Evolutionary conservation across 2,888 invertebrate species (phyloP).

Genomic region (Drosophila birchii): DNA sequence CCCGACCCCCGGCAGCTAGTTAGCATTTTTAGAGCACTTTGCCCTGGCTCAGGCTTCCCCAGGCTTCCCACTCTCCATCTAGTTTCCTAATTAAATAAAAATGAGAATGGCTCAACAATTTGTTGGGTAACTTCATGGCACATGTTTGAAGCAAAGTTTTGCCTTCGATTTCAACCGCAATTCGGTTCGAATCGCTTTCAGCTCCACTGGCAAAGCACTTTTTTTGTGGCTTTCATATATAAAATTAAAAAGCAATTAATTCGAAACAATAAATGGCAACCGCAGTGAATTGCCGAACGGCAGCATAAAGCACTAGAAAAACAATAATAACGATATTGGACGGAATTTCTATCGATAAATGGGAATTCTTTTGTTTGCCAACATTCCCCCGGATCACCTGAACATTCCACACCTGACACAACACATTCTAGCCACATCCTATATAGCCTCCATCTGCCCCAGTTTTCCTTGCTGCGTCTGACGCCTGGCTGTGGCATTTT

Average conservation of each 20-base stretch:
- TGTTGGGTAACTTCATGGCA: slow-evolving; percentile 53
- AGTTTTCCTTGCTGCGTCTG: not conserved
- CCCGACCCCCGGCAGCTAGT: slow-evolving; percentile 31
- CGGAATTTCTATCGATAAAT: slow-evolving; percentile 62
- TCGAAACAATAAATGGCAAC: slow-evolving; percentile 58
- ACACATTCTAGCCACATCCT: slow-evolving; percentile 1
- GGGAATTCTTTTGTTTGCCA: slow-evolving; percentile 38
- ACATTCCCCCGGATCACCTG: slow-evolving; percentile 17
- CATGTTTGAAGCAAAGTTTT: slow-evolving; percentile 13
- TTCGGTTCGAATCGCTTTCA: not conserved
- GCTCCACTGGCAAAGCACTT: slow-evolving; percentile 17
- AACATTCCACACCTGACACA: slow-evolving; percentile 34
- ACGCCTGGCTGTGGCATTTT: slow-evolving; percentile 14
- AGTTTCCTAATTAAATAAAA: slow-evolving; percentile 70
- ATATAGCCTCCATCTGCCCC: not conserved
- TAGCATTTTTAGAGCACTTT: slow-evolving; percentile 41
- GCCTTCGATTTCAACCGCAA: slow-evolving; percentile 17
- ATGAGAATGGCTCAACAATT: slow-evolving; percentile 71
- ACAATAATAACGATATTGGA: slow-evolving; percentile 52
- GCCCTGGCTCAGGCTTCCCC: not conserved
- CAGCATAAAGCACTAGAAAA: slow-evolving; percentile 40
- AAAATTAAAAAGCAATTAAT: slow-evolving; percentile 75
- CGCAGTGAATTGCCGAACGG: slow-evolving; percentile 51
- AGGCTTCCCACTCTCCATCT: too few species aligned
- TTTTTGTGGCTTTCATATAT: slow-evolving; percentile 55